Evolutionary conservation across 1,140 invertebrate species (phyloP), one percentile per base, ranked within the genome.

Genomic region (Zaprionus inermis): DNA sequence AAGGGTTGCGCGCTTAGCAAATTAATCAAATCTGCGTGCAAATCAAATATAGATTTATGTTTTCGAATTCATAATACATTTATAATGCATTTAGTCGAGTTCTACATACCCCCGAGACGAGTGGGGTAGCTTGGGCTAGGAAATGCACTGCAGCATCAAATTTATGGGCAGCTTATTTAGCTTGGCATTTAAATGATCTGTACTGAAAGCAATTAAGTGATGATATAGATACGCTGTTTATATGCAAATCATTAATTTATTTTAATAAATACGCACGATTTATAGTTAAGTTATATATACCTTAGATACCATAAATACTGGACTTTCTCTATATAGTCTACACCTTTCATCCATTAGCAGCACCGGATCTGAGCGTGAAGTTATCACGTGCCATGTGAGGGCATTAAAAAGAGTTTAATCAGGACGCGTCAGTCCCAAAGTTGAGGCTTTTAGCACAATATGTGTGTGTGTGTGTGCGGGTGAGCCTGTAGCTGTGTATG

Each of bases 381-480:
- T 63, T 61, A 63, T 56, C 72, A 74, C 66, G 72, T 57, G 7
- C 41, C 24, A 32, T 55, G 66, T 49, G 30, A 16, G 72, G 72
- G 41, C 52, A 69, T 74, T 58, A 61, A 74, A 74, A 68, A 63
- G 72, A 74, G 66, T 74, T 74, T 74, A 74, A 74, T 74, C 72
- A 74, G 66, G 51, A 61, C 66, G 66, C 67, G 72, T 74, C 58
- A 69, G 57, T 38, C 51, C 12, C 65, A 57, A 28, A 32, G 30
- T 55, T 61, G 34, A 51, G 52, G 51, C 65, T 69, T 60, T 73
- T 61, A 68, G 54, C 49, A 44, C 30, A 34, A 38, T 18, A 28
- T 30, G 34, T 46, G 11, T 46, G 49, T 41, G 58, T 22, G 20
- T 30, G 64, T 46, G 5, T 30, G 34, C 32, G 56, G 41, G 38